Percentiles rank a stretch among this genome's conserved stretches.
phyloP scores from a whole-genome alignment of 2,113 vertebrate genomes.

The Gallinago undulata region DNA sequence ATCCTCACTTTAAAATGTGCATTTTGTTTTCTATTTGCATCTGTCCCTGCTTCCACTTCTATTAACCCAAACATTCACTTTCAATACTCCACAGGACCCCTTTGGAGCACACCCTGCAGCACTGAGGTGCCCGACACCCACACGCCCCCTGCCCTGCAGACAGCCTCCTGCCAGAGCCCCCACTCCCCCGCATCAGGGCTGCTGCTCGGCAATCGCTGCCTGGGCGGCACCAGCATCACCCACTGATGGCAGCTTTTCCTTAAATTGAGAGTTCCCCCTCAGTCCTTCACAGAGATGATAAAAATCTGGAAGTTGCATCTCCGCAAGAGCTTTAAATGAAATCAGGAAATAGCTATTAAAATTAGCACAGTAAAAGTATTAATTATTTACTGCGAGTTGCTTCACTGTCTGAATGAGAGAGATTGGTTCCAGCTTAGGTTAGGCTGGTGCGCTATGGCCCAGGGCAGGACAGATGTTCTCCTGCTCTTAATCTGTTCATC shows the following conservation, averaged over 20 bases:
- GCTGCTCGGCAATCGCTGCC: neutral
- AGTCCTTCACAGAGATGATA: neutral
- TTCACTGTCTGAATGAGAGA: neutral
- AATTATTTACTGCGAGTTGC: neutral
- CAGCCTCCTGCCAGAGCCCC: neutral
- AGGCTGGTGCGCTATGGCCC: neutral
- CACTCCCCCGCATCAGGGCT: neutral
- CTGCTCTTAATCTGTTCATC: neutral
- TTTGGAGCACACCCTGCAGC: neutral
- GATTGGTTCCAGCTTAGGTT: neutral
- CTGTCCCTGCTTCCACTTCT: neutral
- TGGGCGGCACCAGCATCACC: neutral
- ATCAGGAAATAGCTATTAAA: neutral
- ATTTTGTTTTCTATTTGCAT: neutral
- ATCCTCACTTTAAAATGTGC: neutral
- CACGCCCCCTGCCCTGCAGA: neutral
- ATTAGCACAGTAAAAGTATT: neutral
- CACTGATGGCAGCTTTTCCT: neutral
- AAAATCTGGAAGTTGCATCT: neutral
- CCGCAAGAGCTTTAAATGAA: neutral
- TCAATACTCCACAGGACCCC: neutral
- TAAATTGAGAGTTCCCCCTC: neutral
- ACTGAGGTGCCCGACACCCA: accelerated
- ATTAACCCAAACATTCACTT: neutral
- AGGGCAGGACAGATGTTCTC: neutral